These are phyloP conservation scores for Prorops nasuta DNA, from an alignment of 1,140 invertebrate genomes.

Conservation along the genomic window DNA sequence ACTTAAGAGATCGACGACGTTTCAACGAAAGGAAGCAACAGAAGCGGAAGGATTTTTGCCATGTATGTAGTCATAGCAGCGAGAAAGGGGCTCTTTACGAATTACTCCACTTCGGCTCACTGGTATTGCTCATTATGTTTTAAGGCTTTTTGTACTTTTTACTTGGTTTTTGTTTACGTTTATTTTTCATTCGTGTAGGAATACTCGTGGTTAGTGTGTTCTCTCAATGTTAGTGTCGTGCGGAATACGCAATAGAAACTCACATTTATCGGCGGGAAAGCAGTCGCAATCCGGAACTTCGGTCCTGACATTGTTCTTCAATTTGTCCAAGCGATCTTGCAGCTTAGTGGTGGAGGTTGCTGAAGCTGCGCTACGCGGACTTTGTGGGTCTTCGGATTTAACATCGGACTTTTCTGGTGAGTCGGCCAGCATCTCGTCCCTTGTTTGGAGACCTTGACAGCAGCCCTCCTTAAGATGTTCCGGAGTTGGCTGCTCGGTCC, in stretches of 20 bases:
- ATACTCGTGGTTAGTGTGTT: slow-evolving; percentile 39
- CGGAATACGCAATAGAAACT: slow-evolving; percentile 45
- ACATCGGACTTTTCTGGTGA: slow-evolving; percentile 40
- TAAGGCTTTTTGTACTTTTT: not conserved
- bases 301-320: slow-evolving; percentile 70
- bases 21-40: slow-evolving; percentile 29
- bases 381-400: slow-evolving; percentile 42
- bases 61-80: slow-evolving; percentile 17
- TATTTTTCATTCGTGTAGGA: slow-evolving; percentile 20
- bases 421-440: slow-evolving; percentile 65
- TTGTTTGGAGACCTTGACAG: slow-evolving; percentile 69
- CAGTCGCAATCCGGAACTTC: slow-evolving; percentile 84
- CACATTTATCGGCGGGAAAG: slow-evolving; percentile 74
- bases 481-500: slow-evolving; percentile 66
- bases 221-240: slow-evolving; percentile 46
- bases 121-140: slow-evolving; percentile 5
- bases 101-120: slow-evolving; percentile 22
- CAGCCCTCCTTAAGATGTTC: slow-evolving; percentile 72
- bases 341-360: slow-evolving; percentile 53
- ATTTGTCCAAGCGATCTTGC: slow-evolving; percentile 64
- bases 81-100: slow-evolving; percentile 16
- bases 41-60: slow-evolving; percentile 31
- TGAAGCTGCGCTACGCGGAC: slow-evolving; percentile 26
- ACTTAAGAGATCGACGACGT: slow-evolving; percentile 32
- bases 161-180: slow-evolving; percentile 6